These are phyloP conservation scores for Harpalus rubripes DNA, from an alignment of 2,888 invertebrate species.

Conservation along the genomic window DNA sequence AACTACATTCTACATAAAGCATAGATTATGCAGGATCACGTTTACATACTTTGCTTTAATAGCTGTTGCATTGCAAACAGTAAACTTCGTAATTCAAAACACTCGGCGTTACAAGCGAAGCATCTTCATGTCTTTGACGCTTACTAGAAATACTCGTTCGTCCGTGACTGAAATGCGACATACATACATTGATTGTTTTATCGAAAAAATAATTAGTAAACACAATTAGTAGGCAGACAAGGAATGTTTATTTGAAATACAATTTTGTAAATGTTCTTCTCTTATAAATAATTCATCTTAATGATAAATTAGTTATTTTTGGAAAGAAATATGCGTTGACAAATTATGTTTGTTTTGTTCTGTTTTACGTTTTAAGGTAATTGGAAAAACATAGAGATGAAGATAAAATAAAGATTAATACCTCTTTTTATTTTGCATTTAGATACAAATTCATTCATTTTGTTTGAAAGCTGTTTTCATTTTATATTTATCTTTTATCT, in stretches of 20 bases:
- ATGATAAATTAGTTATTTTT: slow-evolving; percentile 31
- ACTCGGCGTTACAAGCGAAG: slow-evolving; percentile 36
- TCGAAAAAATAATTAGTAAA: slow-evolving; percentile 30
- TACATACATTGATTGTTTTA: background rate
- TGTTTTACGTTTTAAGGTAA: slow-evolving; percentile 35
- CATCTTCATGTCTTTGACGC: slow-evolving; percentile 36
- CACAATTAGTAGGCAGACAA: slow-evolving; percentile 1
- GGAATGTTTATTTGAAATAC: background rate
- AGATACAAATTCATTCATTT: slow-evolving; percentile 1
- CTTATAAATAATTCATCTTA: slow-evolving; percentile 41
- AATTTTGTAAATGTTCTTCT: slow-evolving; percentile 25
- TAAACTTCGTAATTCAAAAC: slow-evolving; percentile 52
- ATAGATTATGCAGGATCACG: slow-evolving; percentile 61
- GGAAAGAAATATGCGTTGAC: slow-evolving; percentile 27
- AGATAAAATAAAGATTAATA: slow-evolving; percentile 37
- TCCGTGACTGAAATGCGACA: no score
- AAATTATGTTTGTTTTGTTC: slow-evolving; percentile 25
- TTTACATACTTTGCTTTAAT: slow-evolving; percentile 62
- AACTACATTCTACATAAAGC: slow-evolving; percentile 42
- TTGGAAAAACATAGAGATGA: slow-evolving; percentile 22
- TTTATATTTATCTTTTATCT: background rate
- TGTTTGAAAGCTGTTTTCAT: background rate
- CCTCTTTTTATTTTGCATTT: background rate
- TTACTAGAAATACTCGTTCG: background rate
- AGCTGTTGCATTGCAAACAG: slow-evolving; percentile 54